These are phyloP conservation scores for Trichopria drosophilae DNA, from an alignment of 2,888 invertebrate genomes.

Conservation along the genomic window DNA sequence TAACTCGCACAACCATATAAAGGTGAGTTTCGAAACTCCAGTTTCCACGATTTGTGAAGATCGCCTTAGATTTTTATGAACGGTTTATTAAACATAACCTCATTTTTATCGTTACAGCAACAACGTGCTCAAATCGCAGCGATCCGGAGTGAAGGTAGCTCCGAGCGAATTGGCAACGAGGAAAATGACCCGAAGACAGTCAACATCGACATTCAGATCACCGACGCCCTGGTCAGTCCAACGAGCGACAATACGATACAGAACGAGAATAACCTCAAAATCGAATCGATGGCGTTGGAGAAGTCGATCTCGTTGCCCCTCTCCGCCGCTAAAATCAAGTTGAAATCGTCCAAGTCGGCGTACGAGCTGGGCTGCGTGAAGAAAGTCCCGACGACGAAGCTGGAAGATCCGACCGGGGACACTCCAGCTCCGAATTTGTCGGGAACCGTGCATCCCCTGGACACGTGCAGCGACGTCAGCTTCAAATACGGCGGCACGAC, in stretches of 20 bases:
- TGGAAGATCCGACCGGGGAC: slow-evolving; percentile 58
- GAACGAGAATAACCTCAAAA: slow-evolving; percentile 40
- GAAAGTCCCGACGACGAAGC: slow-evolving; percentile 57
- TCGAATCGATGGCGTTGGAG: slow-evolving; percentile 45
- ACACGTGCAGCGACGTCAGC: slow-evolving; percentile 74
- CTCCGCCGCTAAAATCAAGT: slow-evolving; percentile 47
- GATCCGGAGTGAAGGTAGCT: slow-evolving; percentile 47
- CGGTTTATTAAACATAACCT: too few species aligned
- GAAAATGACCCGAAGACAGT: slow-evolving; percentile 55
- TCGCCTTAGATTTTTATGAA: too few species aligned
- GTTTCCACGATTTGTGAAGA: too few species aligned
- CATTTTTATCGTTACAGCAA: too few species aligned
- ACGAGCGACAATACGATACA: slow-evolving; percentile 37
- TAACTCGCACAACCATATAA: slow-evolving; percentile 70
- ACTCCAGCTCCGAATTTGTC: slow-evolving; percentile 56
- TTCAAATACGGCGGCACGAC: slow-evolving; percentile 81
- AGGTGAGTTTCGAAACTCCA: too few species aligned
- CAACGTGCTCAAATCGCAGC: slow-evolving; percentile 63
- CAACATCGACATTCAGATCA: slow-evolving; percentile 56
- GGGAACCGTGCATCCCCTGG: slow-evolving; percentile 68
- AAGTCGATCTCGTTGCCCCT: slow-evolving; percentile 53
- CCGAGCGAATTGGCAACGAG: slow-evolving; percentile 44
- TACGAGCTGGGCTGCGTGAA: slow-evolving; percentile 53
- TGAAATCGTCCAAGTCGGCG: slow-evolving; percentile 54
- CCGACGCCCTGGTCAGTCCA: slow-evolving; percentile 44